Conservation (phyloP, 2,113 vertebrate genomes). For the Neoarius graeffei region DNA sequence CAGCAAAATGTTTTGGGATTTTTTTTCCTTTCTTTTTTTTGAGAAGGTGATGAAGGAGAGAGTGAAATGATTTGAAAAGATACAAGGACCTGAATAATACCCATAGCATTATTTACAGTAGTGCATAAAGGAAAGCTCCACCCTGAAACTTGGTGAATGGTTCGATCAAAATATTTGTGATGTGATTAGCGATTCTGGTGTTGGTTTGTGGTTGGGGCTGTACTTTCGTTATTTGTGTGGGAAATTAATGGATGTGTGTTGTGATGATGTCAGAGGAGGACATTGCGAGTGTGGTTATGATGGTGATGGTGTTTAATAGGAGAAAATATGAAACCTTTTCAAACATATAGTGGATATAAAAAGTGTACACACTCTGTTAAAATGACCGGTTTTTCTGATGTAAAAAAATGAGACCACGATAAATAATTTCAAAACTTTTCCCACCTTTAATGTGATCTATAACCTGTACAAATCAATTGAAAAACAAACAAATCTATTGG, state of each 20-base stretch:
- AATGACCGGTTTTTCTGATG: too few species aligned
- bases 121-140: conserved; percentile 14
- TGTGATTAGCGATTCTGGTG: background rate
- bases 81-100: conserved; percentile 26
- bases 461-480: too few species aligned
- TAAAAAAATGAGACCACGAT: too few species aligned
- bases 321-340: background rate
- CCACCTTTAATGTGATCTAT: too few species aligned
- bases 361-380: too few species aligned
- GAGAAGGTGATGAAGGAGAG: background rate
- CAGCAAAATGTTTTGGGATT: background rate
- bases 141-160: background rate
- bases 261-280: background rate
- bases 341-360: background rate
- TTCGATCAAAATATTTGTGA: background rate
- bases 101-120: conserved; percentile 41
- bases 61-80: conserved; percentile 9
- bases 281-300: background rate
- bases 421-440: too few species aligned
- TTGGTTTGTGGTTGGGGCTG: background rate
- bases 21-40: background rate
- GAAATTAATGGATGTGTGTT: background rate
- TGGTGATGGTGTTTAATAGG: background rate
- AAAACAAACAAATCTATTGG: too few species aligned
- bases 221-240: background rate